phyloP scores from a whole-genome alignment of 1,140 invertebrate species.

The Samia ricini region DNA sequence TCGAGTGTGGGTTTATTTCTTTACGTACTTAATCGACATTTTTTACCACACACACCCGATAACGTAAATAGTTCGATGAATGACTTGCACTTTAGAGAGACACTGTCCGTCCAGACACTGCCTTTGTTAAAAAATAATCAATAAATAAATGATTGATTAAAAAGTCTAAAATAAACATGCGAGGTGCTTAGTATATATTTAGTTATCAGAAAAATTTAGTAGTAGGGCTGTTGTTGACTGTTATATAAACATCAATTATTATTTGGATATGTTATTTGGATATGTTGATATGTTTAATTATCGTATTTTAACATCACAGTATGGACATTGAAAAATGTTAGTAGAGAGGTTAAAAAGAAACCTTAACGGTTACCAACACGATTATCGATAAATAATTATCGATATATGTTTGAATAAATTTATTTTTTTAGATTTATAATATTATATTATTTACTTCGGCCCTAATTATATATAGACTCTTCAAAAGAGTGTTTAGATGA shows the following conservation, averaged over 20 bases:
- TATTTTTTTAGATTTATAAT: background rate
- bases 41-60: background rate
- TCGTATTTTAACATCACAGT: background rate
- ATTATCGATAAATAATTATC: background rate
- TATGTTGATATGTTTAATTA: background rate
- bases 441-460: background rate
- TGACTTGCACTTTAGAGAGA: slow-evolving; percentile 5
- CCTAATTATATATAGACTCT: background rate
- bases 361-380: background rate
- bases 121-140: slow-evolving; percentile 30
- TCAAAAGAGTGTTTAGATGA: slow-evolving; percentile 15
- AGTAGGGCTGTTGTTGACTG: background rate
- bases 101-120: slow-evolving; percentile 53
- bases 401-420: background rate
- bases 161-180: background rate
- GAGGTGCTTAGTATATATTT: background rate
- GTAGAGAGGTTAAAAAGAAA: background rate
- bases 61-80: background rate
- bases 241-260: background rate
- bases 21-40: background rate
- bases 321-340: background rate
- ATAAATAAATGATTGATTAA: background rate
- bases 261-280: too few relatives aligned
- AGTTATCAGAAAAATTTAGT: background rate
- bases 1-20: background rate